Evolutionary conservation across 2,113 vertebrate genomes (phyloP).

Genomic region (Rhegmatorhina hoffmannsi): DNA sequence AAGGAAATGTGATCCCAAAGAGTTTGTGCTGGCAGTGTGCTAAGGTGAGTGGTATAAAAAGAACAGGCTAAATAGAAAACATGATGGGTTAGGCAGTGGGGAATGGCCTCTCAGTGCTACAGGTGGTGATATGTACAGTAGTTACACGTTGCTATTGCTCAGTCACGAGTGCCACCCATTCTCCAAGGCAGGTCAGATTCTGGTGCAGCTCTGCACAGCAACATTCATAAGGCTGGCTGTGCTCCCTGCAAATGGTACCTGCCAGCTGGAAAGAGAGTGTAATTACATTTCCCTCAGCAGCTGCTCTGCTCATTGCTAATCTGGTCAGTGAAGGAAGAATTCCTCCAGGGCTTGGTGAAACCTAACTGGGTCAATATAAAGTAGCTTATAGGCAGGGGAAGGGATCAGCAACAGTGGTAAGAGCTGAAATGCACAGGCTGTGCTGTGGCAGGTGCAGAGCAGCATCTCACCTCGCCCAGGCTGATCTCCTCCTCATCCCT

Average conservation of each 20-base stretch:
- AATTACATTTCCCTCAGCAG: conserved; percentile 25
- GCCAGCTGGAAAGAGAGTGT: neutral
- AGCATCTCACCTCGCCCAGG: neutral
- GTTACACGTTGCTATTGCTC: conserved; percentile 66
- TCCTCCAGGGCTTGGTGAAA: neutral
- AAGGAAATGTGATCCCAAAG: neutral
- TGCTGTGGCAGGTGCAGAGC: neutral
- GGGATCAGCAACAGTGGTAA: neutral
- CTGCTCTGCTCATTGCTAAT: conserved; percentile 7
- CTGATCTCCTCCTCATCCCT: neutral
- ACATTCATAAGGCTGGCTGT: neutral
- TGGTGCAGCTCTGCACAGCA: neutral
- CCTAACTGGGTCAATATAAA: conserved; percentile 22
- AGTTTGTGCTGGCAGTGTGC: conserved; percentile 14
- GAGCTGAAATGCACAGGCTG: neutral
- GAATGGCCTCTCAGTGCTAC: conserved; percentile 18
- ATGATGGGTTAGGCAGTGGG: neutral
- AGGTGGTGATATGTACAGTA: conserved; percentile 43
- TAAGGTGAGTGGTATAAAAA: conserved; percentile 54
- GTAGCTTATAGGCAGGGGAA: neutral
- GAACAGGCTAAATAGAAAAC: conserved; percentile 49
- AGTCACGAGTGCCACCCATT: conserved; percentile 13
- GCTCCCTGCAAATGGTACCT: neutral
- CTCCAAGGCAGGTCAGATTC: neutral
- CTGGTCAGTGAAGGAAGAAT: neutral